Percentiles rank a stretch among this genome's conserved stretches.
Evolutionary conservation across 2,113 vertebrate genomes (phyloP).

Genomic region (Equus przewalskii): DNA sequence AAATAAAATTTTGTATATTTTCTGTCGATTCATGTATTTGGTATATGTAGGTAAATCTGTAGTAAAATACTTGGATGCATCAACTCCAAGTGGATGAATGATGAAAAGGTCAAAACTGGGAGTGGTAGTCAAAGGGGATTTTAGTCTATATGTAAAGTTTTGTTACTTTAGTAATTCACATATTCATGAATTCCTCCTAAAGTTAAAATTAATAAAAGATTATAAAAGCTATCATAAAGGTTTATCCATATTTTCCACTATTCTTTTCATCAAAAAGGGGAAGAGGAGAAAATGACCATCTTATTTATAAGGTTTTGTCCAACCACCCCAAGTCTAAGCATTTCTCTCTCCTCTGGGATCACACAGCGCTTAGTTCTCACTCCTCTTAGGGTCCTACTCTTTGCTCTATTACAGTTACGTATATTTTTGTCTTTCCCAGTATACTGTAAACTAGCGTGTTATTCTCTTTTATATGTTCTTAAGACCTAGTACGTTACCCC

Average conservation of each 20-base stretch:
- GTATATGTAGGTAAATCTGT: not conserved
- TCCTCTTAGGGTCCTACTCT: not conserved
- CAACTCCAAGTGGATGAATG: not conserved
- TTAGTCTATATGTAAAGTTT: not conserved
- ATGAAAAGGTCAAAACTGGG: not conserved
- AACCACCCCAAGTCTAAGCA: rapidly evolving
- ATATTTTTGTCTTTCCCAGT: not conserved
- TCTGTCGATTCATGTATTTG: not conserved
- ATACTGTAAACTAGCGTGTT: not conserved
- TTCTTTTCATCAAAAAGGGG: not conserved
- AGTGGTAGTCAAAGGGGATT: not conserved
- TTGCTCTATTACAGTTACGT: not conserved
- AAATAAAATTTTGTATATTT: not conserved
- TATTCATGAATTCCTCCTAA: not conserved
- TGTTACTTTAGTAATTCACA: not conserved
- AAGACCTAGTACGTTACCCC: not conserved
- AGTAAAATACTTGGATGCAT: not conserved
- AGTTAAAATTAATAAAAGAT: not conserved
- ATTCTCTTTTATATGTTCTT: not conserved
- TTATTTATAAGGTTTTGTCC: not conserved
- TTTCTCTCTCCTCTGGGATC: not conserved
- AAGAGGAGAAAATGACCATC: not conserved
- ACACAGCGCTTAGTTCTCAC: not conserved
- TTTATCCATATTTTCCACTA: not conserved
- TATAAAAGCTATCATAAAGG: not conserved